Conservation (phyloP, 2,797 vertebrate species). For the Oophaga sylvatica region DNA sequence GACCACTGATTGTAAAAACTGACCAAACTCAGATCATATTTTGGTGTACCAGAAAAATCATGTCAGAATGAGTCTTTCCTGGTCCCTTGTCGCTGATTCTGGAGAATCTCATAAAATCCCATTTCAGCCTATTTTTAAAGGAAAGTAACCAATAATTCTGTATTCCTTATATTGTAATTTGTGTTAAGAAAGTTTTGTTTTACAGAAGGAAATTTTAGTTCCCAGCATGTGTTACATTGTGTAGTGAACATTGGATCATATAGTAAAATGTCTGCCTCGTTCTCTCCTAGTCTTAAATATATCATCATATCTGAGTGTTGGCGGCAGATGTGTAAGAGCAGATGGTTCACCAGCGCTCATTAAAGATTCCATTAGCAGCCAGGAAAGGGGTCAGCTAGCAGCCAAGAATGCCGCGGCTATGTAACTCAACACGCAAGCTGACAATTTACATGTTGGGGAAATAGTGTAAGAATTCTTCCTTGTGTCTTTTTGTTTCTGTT, state of each 20-base stretch:
- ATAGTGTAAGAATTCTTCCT: constrained; percentile 49
- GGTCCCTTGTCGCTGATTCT: background rate
- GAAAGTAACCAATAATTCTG: background rate
- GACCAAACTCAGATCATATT: no score
- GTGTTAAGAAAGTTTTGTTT: background rate
- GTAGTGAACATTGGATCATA: background rate
- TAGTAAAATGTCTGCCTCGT: constrained; percentile 5
- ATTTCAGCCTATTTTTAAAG: background rate
- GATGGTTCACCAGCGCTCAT: constrained; percentile 56
- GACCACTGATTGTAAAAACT: no score
- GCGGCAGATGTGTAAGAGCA: constrained; percentile 60
- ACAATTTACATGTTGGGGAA: constrained; percentile 55
- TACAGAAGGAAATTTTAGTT: background rate
- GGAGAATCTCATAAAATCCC: background rate
- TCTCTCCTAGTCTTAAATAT: constrained; percentile 30
- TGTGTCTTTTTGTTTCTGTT: constrained; percentile 31
- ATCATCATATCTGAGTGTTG: constrained; percentile 36
- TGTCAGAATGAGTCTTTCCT: background rate
- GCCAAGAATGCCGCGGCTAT: constrained; percentile 54
- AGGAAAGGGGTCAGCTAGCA: constrained; percentile 55
- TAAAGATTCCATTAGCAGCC: constrained; percentile 59
- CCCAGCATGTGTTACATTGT: background rate
- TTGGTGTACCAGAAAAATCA: background rate
- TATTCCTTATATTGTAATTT: background rate
- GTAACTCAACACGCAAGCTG: constrained; percentile 57